Conservation (phyloP, 2,888 invertebrate species). For the Antitype chi region DNA sequence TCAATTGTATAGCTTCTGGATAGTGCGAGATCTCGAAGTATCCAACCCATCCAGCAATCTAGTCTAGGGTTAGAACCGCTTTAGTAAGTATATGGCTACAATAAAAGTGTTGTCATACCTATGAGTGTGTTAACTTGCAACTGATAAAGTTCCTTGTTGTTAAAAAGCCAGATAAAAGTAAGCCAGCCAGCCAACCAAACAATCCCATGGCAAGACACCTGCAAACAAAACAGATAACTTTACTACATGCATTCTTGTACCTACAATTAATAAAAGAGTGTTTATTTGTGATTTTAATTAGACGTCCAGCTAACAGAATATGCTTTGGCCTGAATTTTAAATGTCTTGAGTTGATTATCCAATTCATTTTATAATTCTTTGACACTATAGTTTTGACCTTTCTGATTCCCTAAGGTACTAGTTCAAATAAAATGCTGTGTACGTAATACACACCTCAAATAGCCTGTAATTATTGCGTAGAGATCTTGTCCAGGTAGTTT, state of each 20-base stretch:
- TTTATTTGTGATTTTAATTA: neutral
- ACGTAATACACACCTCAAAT: slow-evolving; percentile 85
- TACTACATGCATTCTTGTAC: neutral
- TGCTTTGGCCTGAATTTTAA: neutral
- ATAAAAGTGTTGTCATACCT: slow-evolving; percentile 90
- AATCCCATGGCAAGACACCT: slow-evolving; percentile 97
- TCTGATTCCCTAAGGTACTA: neutral
- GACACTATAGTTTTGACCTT: neutral
- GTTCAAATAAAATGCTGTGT: neutral
- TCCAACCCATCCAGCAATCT: neutral
- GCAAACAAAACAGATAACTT: slow-evolving; percentile 65
- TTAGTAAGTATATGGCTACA: neutral
- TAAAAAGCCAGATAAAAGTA: slow-evolving; percentile 94
- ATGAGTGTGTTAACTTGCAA: slow-evolving; percentile 96
- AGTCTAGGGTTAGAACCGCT: neutral
- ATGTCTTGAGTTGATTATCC: neutral
- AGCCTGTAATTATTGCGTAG: slow-evolving; percentile 90
- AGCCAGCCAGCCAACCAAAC: slow-evolving; percentile 95
- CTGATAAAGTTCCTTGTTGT: slow-evolving; percentile 93
- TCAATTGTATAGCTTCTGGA: no score
- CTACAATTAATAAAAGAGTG: neutral
- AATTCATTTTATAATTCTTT: neutral
- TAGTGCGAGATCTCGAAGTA: neutral
- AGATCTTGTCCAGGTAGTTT: slow-evolving; percentile 86
- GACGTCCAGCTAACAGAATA: neutral